Evolutionary conservation across 2,797 vertebrate genomes (phyloP).

Genomic region (Gila robusta): DNA sequence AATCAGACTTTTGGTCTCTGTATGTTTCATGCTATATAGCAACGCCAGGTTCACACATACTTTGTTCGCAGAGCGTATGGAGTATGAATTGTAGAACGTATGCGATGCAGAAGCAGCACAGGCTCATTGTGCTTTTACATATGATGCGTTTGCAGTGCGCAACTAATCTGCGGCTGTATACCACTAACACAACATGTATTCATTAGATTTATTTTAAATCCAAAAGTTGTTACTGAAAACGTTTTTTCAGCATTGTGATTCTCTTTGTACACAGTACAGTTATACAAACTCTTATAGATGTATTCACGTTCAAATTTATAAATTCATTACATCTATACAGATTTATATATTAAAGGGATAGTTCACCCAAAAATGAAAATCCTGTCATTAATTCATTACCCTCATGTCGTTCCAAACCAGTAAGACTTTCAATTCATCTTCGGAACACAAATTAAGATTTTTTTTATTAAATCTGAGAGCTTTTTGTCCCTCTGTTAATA

Average conservation of each 20-base stretch:
- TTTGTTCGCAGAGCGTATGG: neutral
- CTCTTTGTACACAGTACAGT: neutral
- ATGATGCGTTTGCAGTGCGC: neutral
- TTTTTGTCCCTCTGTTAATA: too few species aligned
- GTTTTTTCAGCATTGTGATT: neutral
- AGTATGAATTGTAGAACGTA: too few species aligned
- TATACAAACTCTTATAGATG: neutral
- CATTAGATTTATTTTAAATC: neutral
- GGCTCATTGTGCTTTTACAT: neutral
- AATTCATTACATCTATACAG: neutral
- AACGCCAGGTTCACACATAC: neutral
- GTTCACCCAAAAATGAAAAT: too few species aligned
- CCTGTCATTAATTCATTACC: too few species aligned
- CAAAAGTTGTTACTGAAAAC: neutral
- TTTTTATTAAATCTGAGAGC: neutral
- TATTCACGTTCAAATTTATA: neutral
- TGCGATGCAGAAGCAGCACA: too few species aligned
- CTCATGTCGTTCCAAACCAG: too few species aligned
- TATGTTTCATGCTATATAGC: neutral
- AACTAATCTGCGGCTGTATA: neutral
- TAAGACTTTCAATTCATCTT: neutral
- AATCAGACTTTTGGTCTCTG: neutral
- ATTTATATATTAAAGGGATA: neutral
- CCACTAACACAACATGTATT: neutral
- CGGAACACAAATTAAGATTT: neutral